A percentile compares a stretch with the other conserved stretches of the same genome.
Conservation (phyloP, 2,113 vertebrate genomes). For the Thamnophis sirtalis region DNA sequence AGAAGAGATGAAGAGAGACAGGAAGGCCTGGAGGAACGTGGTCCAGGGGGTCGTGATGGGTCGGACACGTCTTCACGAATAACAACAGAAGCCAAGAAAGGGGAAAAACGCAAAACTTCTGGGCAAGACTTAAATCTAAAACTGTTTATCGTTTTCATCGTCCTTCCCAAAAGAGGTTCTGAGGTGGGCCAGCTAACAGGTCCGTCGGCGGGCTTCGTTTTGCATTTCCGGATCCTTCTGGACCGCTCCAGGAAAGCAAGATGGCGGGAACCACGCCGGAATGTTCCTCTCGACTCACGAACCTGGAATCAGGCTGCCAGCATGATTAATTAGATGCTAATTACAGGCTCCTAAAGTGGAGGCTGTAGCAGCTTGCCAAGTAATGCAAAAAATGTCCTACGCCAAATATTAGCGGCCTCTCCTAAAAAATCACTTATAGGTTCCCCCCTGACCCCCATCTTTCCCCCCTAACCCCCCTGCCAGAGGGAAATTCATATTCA, state of each 20-base stretch:
- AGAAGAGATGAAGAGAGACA: too few species aligned
- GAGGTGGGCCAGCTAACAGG: not conserved
- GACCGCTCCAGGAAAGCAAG: not conserved
- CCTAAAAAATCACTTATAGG: not conserved
- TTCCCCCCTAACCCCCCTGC: not conserved
- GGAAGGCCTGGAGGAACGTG: too few species aligned
- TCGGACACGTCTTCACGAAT: too few species aligned
- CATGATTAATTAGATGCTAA: constrained; percentile 28
- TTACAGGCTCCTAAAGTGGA: constrained; percentile 4
- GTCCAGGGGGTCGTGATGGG: too few species aligned
- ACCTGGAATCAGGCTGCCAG: not conserved
- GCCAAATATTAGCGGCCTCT: not conserved
- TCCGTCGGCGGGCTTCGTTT: not conserved
- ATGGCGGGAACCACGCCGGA: not conserved
- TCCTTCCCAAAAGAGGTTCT: not conserved
- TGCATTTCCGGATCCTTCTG: not conserved
- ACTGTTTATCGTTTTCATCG: not conserved
- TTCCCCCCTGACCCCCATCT: too few species aligned
- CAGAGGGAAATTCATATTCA: not conserved
- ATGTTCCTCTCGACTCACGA: not conserved
- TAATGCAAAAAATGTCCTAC: not conserved
- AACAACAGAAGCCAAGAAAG: too few species aligned
- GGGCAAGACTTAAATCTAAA: not conserved
- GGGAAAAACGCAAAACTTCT: not conserved
- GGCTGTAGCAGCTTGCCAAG: not conserved